phyloP scores from a whole-genome alignment of 2,888 invertebrate genomes.

The Epinotia bilunana region DNA sequence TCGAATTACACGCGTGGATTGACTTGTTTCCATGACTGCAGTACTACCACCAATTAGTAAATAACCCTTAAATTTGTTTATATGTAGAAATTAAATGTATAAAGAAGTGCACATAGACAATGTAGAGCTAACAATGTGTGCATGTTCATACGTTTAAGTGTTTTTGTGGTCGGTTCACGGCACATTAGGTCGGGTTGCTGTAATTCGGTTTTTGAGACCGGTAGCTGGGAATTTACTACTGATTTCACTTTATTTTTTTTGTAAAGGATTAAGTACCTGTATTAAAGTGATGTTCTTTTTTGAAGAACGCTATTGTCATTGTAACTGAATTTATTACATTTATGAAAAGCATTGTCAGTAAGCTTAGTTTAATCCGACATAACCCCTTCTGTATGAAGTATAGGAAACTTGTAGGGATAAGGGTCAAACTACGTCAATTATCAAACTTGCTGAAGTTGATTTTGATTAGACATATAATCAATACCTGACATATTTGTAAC shows the following conservation, averaged over 20 bases:
- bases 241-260: conserved; percentile 48
- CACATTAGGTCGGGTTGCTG: conserved; percentile 57
- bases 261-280: conserved; percentile 42
- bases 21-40: conserved; percentile 76
- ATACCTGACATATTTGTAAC: background rate
- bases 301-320: background rate
- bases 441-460: conserved; percentile 30
- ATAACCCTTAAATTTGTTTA: conserved; percentile 74
- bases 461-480: conserved; percentile 31
- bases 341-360: background rate
- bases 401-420: conserved; percentile 13
- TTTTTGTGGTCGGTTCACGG: conserved; percentile 59
- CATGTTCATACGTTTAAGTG: conserved; percentile 65
- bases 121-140: conserved; percentile 66
- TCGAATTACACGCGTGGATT: conserved; percentile 79
- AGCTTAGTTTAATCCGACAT: background rate
- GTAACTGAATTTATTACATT: background rate
- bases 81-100: conserved; percentile 67
- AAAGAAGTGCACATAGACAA: conserved; percentile 70
- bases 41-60: conserved; percentile 77
- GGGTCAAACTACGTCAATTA: conserved; percentile 29
- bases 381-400: background rate
- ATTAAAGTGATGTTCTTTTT: background rate
- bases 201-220: conserved; percentile 47
- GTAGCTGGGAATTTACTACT: conserved; percentile 50